Evolutionary conservation across 2,113 vertebrate genomes (phyloP).

Genomic region (Jaculus jaculus): DNA sequence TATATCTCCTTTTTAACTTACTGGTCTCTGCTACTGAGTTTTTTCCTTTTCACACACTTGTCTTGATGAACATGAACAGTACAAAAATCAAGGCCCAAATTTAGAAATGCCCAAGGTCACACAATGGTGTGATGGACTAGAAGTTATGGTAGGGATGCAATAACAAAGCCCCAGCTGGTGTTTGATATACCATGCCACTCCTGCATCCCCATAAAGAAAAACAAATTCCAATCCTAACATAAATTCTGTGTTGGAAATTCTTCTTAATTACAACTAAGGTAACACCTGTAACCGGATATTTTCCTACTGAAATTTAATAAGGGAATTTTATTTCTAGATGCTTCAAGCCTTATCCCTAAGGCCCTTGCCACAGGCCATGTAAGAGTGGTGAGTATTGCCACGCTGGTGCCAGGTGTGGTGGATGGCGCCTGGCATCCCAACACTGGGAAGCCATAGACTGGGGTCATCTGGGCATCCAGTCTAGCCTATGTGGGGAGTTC

Average conservation of each 20-base stretch:
- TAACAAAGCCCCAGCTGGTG: background rate
- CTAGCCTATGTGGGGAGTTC: no score
- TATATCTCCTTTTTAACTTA: no score
- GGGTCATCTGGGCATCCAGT: no score
- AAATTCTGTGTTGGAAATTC: background rate
- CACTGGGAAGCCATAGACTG: no score
- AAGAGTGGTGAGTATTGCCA: background rate
- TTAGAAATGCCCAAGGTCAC: background rate
- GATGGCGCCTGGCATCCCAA: no score
- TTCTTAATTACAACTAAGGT: background rate
- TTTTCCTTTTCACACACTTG: no score
- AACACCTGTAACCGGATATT: background rate
- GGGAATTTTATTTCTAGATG: background rate
- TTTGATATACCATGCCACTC: background rate
- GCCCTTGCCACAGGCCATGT: background rate
- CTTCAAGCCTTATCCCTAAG: background rate
- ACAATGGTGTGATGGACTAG: background rate
- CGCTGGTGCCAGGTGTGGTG: background rate
- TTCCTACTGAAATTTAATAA: background rate
- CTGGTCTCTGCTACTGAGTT: no score
- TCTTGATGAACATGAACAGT: background rate
- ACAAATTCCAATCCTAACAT: background rate
- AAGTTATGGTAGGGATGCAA: background rate
- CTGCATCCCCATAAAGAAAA: background rate
- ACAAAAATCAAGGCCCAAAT: background rate